Percentiles rank a stretch among this genome's conserved stretches.
phyloP scores from a whole-genome alignment of 2,113 vertebrate species.

The Cyprinus carpio region DNA sequence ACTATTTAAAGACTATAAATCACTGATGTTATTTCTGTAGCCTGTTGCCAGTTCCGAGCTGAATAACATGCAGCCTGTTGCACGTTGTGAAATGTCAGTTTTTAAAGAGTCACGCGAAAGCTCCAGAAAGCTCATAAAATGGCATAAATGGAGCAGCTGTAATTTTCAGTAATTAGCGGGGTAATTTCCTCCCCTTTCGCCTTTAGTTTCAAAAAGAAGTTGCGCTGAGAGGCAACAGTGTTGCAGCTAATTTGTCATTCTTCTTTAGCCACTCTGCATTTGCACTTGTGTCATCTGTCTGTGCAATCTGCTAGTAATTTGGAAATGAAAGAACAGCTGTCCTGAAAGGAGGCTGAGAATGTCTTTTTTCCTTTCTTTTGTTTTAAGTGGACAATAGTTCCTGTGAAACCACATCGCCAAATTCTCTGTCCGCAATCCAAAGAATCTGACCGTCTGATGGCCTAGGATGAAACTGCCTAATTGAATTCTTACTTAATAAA shows the following conservation, averaged over 20 bases:
- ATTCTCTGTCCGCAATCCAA: conserved; percentile 60
- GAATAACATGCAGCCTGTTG: conserved; percentile 32
- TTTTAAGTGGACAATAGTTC: conserved; percentile 65
- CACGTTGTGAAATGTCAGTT: conserved; percentile 39
- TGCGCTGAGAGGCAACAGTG: conserved; percentile 49
- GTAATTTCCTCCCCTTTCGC: conserved; percentile 57
- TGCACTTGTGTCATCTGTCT: conserved; percentile 61
- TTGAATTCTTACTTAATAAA: conserved; percentile 27
- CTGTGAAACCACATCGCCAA: neutral
- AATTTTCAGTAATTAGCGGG: conserved; percentile 58
- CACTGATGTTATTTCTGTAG: conserved; percentile 20
- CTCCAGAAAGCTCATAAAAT: conserved; percentile 43
- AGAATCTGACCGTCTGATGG: conserved; percentile 69
- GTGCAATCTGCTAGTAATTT: conserved; percentile 63
- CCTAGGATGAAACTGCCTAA: conserved; percentile 62
- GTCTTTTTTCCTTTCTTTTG: conserved; percentile 52
- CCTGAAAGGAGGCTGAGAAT: conserved; percentile 58
- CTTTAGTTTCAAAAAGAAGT: conserved; percentile 56
- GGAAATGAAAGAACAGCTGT: conserved; percentile 64
- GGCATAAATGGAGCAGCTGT: conserved; percentile 58
- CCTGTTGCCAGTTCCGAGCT: conserved; percentile 38
- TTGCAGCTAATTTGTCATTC: conserved; percentile 55
- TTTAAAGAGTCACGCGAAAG: conserved; percentile 32
- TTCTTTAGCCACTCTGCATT: conserved; percentile 56
- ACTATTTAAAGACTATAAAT: conserved; percentile 34